Evolutionary conservation across 2,888 invertebrate genomes (phyloP), one percentile per base, ranked within the genome.

Genomic region (Tipula confusa): DNA sequence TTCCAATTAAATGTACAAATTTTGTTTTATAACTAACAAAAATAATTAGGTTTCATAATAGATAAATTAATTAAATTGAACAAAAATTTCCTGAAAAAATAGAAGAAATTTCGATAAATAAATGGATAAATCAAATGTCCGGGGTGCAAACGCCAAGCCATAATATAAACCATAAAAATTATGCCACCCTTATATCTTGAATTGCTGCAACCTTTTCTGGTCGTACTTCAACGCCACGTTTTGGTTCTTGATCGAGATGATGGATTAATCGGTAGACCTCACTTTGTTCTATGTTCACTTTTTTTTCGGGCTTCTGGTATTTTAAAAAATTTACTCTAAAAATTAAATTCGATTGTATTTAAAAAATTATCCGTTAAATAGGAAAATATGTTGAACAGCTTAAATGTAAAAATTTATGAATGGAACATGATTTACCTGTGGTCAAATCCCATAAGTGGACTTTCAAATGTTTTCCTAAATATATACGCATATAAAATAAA

Each of bases 241-340:
- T 88, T 33, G 95, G 94, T 84, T 91, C 90, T 85, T 92, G 92
- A 85, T 94, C 94, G 92, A 94, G 92, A 86, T 94, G 93, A 90
- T 96, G 96, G 84, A 96, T 91, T 88, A 95, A 90, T 88, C 94
- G 94, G 89, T 94, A 96, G 4, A 95, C 95, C 88, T 95, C 95
- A 84, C 96, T 96, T 87, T 93, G 91, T 89, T 94, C 93, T 86
- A 95, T 91, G 88, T 95, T 94, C 87, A 94, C 91, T 85, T 92
- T 93, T 83, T 93, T 93, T 84, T 95, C 93, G 31, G 94, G 94
- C 87, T 95, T 95, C 88, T 96, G 94, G 90, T 95, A 96, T 89
- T 97, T 97, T 92, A 96, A 93, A 89, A 97, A 97, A 91, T 97
- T 97, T 84, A 97, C 95, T 88, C 97, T 97, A 90, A 29, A 80